A percentile compares a stretch with the other conserved stretches of the same genome.
phyloP scores from a whole-genome alignment of 2,888 invertebrate genomes.

The Autographa pulchrina region DNA sequence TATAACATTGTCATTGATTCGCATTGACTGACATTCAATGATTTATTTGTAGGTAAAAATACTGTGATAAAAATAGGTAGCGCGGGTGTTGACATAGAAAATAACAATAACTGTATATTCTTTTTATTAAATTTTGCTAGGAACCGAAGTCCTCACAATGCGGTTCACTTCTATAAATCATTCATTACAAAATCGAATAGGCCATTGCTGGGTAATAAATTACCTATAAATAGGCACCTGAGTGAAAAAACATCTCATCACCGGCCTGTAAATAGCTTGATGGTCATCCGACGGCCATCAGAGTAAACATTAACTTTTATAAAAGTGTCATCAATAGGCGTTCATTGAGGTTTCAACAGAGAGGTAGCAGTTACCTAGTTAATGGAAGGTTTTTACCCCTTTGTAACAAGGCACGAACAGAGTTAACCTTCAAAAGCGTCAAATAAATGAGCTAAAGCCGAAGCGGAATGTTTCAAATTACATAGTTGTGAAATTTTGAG shows the following conservation, averaged over 20 bases:
- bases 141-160: not conserved
- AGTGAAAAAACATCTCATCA: slow-evolving; percentile 22
- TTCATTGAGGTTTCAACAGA: slow-evolving; percentile 2
- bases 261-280: slow-evolving; percentile 14
- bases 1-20: slow-evolving; percentile 29
- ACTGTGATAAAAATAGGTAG: not conserved
- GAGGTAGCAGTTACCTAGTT: not conserved
- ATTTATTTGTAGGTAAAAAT: not conserved
- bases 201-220: slow-evolving; percentile 10
- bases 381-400: slow-evolving; percentile 18
- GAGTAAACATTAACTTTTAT: not conserved
- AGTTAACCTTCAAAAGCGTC: slow-evolving; percentile 36
- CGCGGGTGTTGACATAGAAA: slow-evolving; percentile 1
- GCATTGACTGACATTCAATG: slow-evolving; percentile 25
- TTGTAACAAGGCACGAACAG: slow-evolving; percentile 17
- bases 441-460: slow-evolving; percentile 58
- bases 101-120: no score
- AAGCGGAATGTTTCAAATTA: slow-evolving; percentile 64
- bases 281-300: slow-evolving; percentile 12
- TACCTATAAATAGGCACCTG: slow-evolving; percentile 9
- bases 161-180: slow-evolving; percentile 32
- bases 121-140: no score
- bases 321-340: slow-evolving; percentile 6
- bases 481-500: slow-evolving; percentile 68
- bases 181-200: slow-evolving; percentile 22